Evolutionary conservation across 2,797 vertebrate genomes (phyloP), one percentile per base, ranked within the genome.

Genomic region (Atherinosoma microstoma): DNA sequence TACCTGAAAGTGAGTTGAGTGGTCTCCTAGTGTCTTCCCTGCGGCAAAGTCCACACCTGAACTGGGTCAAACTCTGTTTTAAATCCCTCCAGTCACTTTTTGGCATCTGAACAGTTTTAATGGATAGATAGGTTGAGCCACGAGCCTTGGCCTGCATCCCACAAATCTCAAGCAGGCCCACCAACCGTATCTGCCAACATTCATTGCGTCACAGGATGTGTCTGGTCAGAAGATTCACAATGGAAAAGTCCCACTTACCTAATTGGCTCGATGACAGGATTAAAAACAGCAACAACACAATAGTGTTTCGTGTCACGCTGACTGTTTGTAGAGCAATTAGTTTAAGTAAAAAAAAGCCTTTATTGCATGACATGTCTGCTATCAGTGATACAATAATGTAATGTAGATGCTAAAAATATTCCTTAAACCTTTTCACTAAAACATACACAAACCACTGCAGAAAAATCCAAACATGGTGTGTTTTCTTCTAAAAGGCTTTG

Each of bases 241-340:
- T 0, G 70, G 76, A 78, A 70, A 59, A 66, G 73, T 66, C 54
- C 77, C 64, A 73, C 49, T 56, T 16, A 12, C 58, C 70, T 38
- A 64, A 59, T 60, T 83, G 78, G 82, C 78, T 2, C 22, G 0
- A 16, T 45, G 69, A 76, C 83, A 76, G 64, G 76, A 51, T 27
- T 35, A 49, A 65, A 42, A 58, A 11, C 27, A 51, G 22, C 15
- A 6, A 35, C 24, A 67, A 54, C 45, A 64, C 9, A 22, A 32
- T 40, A 45, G 9, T 30, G 20, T n/a, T 24, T n/a, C 53, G 56
- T 16, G 38, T 11, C 2, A 24, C 4, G 10, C 20, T n/a, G 7
- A 4, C 47, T 9, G n/a, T 5, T 18, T 45, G 40, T n/a, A 45
- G 3, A 47, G 42, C 16, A 45, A 47, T 20, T 7, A 20, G 42